Conservation (phyloP, 2,888 invertebrate species). For the Drosophila infuscata region DNA sequence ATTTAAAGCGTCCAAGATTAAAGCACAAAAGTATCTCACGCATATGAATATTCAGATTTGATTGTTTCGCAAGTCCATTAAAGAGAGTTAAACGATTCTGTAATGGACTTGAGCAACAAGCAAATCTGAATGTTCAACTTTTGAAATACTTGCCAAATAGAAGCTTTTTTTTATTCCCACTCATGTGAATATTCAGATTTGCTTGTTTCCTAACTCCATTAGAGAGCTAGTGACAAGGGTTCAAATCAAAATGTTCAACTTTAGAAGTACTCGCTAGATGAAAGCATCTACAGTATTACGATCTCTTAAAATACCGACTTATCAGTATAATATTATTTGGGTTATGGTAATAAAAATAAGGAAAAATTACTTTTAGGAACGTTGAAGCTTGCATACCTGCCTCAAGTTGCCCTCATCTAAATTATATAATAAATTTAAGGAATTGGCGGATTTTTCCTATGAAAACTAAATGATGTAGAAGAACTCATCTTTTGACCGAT, state of each 20-base stretch:
- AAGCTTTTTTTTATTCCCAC: neutral
- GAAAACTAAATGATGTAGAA: neutral
- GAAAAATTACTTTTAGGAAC: neutral
- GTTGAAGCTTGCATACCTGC: neutral
- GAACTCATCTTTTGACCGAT: neutral
- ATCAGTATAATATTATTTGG: neutral
- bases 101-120: constrained; percentile 29
- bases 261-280: neutral
- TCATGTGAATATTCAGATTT: neutral
- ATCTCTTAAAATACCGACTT: neutral
- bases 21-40: constrained; percentile 13
- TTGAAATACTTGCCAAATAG: neutral
- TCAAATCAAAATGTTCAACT: constrained; percentile 3
- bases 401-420: neutral
- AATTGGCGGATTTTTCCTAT: neutral
- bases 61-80: neutral
- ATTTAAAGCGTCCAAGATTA: constrained; percentile 47
- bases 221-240: neutral
- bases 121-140: constrained; percentile 5
- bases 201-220: neutral
- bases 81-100: constrained; percentile 1
- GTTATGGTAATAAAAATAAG: neutral
- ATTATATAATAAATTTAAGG: neutral
- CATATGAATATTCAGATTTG: constrained; percentile 6
- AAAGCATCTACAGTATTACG: neutral